Evolutionary conservation across 2,888 invertebrate species (phyloP), one percentile per base, ranked within the genome.

Genomic region (Morinoia aosen): DNA sequence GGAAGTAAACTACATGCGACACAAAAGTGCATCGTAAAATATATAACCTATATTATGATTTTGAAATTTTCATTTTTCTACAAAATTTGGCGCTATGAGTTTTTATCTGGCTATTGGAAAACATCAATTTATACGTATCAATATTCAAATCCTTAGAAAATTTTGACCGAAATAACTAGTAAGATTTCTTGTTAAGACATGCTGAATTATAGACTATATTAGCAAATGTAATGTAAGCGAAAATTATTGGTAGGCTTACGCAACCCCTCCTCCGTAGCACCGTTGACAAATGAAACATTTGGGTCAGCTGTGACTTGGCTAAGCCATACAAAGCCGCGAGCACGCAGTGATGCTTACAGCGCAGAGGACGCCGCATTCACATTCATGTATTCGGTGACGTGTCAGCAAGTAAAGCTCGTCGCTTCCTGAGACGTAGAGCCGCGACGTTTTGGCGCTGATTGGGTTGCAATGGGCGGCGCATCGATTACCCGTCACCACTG

Each of bases 401-500:
- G 76, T 76, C 76, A 76, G 76, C 76, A 76, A 76, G 76, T 76
- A 76, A 16, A 16, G 76, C 76, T 33, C 76, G 25, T 25, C 25
- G 76, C 76, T 76, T 76, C 76, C 76, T 76, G 76, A 16, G 76
- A 76, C 76, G 76, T 40, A 40, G 16, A 90, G 90, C 90, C 40
- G 90, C 90, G 90, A 90, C 90, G 48, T 11, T 90, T 90, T 40
- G 48, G 90, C 90, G 90, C 39, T 90, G 90, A 90, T 90, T 90
- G 90, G 90, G n/a, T 39, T 40, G 93, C 93, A 93, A 93, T 93
- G 33, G 93, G 91, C 19, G n/a, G 58, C 90, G 93, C 57, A 93
- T 93, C 93, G 93, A 93, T 93, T 93, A 57, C 93, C 56, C 93
- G 93, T 93, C 93, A 93, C 48, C 58, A 33, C 19, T 93, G 93